Base-by-base conservation (phyloP, 53 echinoderm and acorn worm genomes). In the Crossaster papposus region DNA sequence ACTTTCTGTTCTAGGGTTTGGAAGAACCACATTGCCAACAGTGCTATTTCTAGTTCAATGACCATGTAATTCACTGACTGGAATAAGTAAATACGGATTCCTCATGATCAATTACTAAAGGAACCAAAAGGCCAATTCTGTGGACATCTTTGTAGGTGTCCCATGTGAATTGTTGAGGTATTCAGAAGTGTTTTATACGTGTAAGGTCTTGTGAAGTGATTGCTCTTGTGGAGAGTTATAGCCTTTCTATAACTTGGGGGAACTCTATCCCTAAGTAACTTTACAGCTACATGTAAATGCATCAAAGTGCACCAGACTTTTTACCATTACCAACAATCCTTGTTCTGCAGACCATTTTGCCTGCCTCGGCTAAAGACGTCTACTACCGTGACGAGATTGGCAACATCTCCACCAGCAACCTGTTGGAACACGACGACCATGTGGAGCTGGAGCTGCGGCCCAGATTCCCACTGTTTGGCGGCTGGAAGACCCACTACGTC, bases 371-470 rank as follows among this genome's bases (percentile, higher is more conserved):
- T n/a, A 92, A 90, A 20, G 98, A 97, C 78, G 95, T 97, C 15
- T 97, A 97, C 90, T 97, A 97, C 87, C 95, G 98, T 32, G 98
- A 97, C 86, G 98, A 97, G 87, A 97, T 97, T 65, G 98, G 98
- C 72, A 97, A 97, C 93, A 97, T 97, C 89, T 97, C 98, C 73
- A 97, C 95, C 83, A 97, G 98, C 70, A 91, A 96, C 82, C 89
- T 97, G 38, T 78, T 96, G 20, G 98, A 97, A 80, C 94, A 93
- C 81, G 98, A 97, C 35, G 98, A 97, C 74, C 94, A 97, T 30
- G 95, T 97, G 15, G 98, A 97, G 85, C 70, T 97, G 55, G 98
- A 97, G 81, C 93, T 97, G 7, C 54, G 98, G 32, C 98, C 98
- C 4, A 79, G 98, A 24, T 97, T 97, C 90, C 98, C 98, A 20